Evolutionary conservation across 2,113 vertebrate genomes (phyloP).

Genomic region (Malurus elegans): DNA sequence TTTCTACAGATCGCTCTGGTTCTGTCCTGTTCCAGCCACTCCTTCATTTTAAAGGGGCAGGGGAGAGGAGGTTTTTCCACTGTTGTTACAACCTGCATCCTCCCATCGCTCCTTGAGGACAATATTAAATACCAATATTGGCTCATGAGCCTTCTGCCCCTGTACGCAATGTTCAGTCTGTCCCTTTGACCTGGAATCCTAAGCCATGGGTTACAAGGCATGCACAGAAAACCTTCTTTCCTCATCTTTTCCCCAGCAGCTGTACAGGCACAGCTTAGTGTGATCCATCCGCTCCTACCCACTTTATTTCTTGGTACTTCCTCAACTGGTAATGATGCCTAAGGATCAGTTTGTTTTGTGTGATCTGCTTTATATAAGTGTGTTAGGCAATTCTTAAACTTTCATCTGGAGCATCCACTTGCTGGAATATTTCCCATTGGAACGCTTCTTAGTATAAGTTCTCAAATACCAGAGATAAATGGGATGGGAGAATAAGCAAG

Average conservation of each 20-base stretch:
- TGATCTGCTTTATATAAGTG: constrained; percentile 36
- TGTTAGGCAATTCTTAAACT: constrained; percentile 35
- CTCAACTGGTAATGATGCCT: not conserved
- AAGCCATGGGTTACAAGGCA: not conserved
- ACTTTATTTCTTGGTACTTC: not conserved
- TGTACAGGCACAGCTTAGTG: not conserved
- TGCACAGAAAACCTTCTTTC: not conserved
- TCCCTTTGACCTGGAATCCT: not conserved
- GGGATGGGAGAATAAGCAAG: constrained; percentile 9
- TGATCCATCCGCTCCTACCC: not conserved
- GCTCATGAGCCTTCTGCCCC: not conserved
- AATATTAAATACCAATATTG: not conserved
- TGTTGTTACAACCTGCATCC: not conserved
- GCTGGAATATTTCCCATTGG: constrained; percentile 44
- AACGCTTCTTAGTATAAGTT: not conserved
- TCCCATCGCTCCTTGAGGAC: not conserved
- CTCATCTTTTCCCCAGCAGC: not conserved
- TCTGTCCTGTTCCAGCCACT: not conserved
- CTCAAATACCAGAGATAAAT: constrained; percentile 32
- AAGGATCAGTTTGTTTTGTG: not conserved
- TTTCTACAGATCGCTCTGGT: not conserved
- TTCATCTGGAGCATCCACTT: constrained; percentile 29
- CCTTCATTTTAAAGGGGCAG: not conserved
- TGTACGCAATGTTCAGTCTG: not conserved
- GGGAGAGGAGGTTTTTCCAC: not conserved